Conservation (phyloP, 2,113 vertebrate genomes). For the Embiotoca jacksoni region DNA sequence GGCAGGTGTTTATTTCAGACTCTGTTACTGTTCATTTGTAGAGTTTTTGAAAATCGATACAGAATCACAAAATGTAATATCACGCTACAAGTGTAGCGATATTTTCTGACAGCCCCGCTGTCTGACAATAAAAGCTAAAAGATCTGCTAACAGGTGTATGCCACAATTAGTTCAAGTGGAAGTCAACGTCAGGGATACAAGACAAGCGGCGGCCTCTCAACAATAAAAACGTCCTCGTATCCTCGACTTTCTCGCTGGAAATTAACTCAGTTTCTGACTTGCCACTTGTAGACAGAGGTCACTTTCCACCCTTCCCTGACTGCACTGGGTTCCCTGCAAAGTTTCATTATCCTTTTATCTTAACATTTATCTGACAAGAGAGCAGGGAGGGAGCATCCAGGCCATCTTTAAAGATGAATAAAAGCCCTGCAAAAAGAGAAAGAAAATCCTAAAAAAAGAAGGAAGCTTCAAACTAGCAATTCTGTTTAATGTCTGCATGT, state of each 20-base stretch:
- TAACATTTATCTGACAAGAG: conserved; percentile 96
- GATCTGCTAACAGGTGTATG: not conserved
- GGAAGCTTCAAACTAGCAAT: conserved; percentile 85
- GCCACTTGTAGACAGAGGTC: conserved; percentile 78
- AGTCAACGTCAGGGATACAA: conserved; percentile 18
- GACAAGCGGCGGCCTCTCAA: not conserved
- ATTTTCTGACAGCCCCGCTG: conserved; percentile 6
- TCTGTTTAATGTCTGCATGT: conserved; percentile 89
- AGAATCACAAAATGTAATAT: no score
- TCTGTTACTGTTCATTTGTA: no score
- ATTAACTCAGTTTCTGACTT: conserved; percentile 21
- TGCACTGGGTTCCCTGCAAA: conserved; percentile 69
- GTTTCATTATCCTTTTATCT: conserved; percentile 96
- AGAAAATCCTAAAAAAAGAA: conserved; percentile 37
- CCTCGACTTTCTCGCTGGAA: not conserved
- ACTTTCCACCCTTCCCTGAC: conserved; percentile 73
- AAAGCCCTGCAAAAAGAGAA: conserved; percentile 81
- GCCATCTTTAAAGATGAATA: conserved; percentile 94
- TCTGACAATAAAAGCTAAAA: not conserved
- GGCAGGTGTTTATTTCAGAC: no score
- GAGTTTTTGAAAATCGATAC: no score
- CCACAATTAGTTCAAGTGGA: conserved; percentile 8
- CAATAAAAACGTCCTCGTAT: conserved; percentile 9
- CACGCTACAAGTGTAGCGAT: not conserved
- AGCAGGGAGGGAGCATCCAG: conserved; percentile 88